Evolutionary conservation across 1,140 invertebrate species (phyloP), one percentile per base, ranked within the genome.

Genomic region (Macrobrachium nipponense): DNA sequence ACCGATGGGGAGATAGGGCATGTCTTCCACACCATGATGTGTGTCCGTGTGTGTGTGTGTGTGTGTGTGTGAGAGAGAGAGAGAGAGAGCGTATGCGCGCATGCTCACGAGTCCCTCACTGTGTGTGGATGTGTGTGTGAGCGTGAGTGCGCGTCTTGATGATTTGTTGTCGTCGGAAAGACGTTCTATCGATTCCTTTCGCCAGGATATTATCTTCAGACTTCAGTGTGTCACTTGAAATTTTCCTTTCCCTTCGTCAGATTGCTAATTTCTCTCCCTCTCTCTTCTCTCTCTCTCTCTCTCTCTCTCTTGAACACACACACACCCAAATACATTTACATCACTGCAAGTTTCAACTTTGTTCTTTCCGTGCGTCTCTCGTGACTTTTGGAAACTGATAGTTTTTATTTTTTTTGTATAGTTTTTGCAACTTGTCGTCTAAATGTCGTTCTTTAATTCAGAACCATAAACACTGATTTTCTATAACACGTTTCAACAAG

Each of bases 271-370:
- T 20, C 43, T 73, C 70, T 73, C 70, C 10, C 70, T 73, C 70
- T 73, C 70, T 73, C 70, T 73, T 76, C 73, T 58, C 27, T 27
- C 73, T 17, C 36, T 76, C 73, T 76, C 73, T 76, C 15, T 76
- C 73, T 23, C 18, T 75, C 23, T 75, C 72, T 75, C 18, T 44
- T 27, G 5, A 11, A 43, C 11, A 43, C 20, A 43, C 27, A 44
- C 27, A 44, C 72, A 44, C 8, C 58, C 23, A 18, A 7, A 44
- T 27, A 18, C 10, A 44, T 20, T 4, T 5, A 8, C 36, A 14
- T n/a, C 66, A 14, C n/a, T 70, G 12, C 66, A 23, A 14, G 20
- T 11, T n/a, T 36, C 66, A 23, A 14, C n/a, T 36, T n/a, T 20
- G 20, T 36, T n/a, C 66, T 70, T 20, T n/a, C 66, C 70, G 2